phyloP scores from a whole-genome alignment of 2,797 vertebrate species.

The Epinephelus malabaricus region DNA sequence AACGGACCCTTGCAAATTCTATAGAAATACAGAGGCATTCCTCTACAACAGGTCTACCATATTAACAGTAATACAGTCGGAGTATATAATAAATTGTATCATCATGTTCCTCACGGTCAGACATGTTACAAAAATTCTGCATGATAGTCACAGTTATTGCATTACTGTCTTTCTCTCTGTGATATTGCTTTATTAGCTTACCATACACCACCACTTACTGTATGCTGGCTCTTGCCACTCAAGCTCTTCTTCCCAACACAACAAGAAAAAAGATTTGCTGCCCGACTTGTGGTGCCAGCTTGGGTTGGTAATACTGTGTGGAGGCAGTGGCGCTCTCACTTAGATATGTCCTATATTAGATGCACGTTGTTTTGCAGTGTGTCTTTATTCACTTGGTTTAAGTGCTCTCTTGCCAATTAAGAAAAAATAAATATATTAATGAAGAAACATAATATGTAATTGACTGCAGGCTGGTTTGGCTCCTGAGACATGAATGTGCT shows the following conservation, averaged over 20 bases:
- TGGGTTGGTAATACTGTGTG: background rate
- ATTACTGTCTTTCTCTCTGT: background rate
- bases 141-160: background rate
- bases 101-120: too few relatives aligned
- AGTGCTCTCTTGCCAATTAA: conserved; percentile 1
- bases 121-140: background rate
- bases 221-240: background rate
- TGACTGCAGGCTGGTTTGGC: background rate
- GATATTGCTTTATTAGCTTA: background rate
- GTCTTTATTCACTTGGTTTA: background rate
- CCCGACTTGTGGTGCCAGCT: conserved; percentile 1
- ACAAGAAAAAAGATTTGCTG: background rate
- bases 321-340: background rate
- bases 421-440: background rate
- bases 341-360: background rate
- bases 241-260: background rate
- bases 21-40: too few relatives aligned
- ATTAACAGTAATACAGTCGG: too few relatives aligned
- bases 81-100: too few relatives aligned
- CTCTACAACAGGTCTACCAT: background rate
- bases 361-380: background rate
- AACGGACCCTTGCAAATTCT: too few relatives aligned
- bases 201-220: background rate
- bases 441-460: background rate
- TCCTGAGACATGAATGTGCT: background rate